A percentile compares a stretch with the other conserved stretches of the same genome.
These are phyloP conservation scores for Schizothorax lantsangensis DNA, from an alignment of 2,797 vertebrate genomes.

Conservation along the genomic window DNA sequence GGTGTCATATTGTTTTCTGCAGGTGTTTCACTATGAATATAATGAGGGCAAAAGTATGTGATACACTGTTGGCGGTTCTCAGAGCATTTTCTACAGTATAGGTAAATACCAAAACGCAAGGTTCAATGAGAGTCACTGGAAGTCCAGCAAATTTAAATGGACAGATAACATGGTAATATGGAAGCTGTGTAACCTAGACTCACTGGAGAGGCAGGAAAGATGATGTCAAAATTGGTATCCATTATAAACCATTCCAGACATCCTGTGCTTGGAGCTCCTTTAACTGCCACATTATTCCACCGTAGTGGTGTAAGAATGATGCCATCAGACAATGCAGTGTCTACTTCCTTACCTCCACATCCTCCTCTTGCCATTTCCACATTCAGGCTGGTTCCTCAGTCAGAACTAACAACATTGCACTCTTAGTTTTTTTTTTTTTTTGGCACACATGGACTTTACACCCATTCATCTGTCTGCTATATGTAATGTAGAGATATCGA, in stretches of 20 bases:
- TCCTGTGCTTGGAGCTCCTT: conserved; percentile 9
- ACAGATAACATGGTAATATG: conserved; percentile 26
- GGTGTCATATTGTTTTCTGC: background rate
- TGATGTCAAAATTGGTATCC: conserved; percentile 22
- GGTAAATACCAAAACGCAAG: background rate
- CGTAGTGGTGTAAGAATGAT: conserved; percentile 37
- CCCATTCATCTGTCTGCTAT: conserved; percentile 17
- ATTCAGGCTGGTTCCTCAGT: conserved; percentile 35
- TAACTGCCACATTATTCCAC: conserved; percentile 1
- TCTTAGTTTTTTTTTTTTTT: background rate
- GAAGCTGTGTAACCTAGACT: background rate
- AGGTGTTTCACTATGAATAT: conserved; percentile 12
- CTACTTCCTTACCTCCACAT: conserved; percentile 16
- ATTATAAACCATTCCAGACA: conserved; percentile 28
- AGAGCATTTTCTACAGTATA: background rate
- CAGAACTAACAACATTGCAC: conserved; percentile 32
- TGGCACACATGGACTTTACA: conserved; percentile 14
- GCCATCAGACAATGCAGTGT: conserved; percentile 20
- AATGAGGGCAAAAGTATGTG: background rate
- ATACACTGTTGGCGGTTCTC: background rate
- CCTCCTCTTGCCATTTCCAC: conserved; percentile 9
- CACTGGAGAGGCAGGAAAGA: background rate
- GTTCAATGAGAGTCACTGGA: background rate
- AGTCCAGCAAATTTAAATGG: background rate
- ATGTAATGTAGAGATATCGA: conserved; percentile 24